Evolutionary conservation across 1,140 invertebrate genomes (phyloP).

Genomic region (Mylabris phalerata): DNA sequence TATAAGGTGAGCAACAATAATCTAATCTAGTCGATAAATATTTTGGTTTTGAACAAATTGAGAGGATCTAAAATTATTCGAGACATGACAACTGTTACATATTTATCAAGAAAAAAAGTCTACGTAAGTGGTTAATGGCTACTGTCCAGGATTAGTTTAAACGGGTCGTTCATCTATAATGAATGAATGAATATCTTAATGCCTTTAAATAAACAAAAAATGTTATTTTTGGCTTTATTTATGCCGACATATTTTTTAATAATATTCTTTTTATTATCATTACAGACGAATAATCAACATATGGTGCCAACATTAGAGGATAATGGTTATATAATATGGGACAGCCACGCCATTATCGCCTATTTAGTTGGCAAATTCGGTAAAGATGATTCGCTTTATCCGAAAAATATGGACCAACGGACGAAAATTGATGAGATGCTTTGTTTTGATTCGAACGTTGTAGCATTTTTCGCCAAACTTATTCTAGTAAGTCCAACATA

Average conservation of each 20-base stretch:
- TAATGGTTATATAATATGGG: slow-evolving; percentile 45
- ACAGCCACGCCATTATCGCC: slow-evolving; percentile 40
- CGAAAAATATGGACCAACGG: slow-evolving; percentile 47
- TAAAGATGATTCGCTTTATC: slow-evolving; percentile 50
- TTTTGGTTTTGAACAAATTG: no score
- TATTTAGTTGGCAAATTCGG: slow-evolving; percentile 53
- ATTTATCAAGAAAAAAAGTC: not conserved
- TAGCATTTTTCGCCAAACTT: slow-evolving; percentile 5
- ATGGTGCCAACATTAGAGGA: slow-evolving; percentile 62
- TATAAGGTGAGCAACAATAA: no score
- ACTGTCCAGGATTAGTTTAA: not conserved
- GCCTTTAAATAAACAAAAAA: slow-evolving; percentile 9
- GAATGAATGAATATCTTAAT: slow-evolving; percentile 7
- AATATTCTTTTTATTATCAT: slow-evolving; percentile 4
- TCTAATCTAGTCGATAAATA: no score
- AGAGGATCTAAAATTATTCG: no score
- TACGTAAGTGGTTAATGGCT: not conserved
- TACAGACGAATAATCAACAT: slow-evolving; percentile 57
- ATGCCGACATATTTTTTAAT: not conserved
- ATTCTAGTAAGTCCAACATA: not conserved
- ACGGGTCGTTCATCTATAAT: slow-evolving; percentile 6
- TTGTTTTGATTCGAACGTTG: slow-evolving; percentile 41
- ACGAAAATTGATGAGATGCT: slow-evolving; percentile 48
- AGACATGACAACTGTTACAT: no score
- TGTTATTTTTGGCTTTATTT: not conserved